phyloP scores from a whole-genome alignment of 2,888 invertebrate genomes.

The Scaptomyza cyrtandrae region DNA sequence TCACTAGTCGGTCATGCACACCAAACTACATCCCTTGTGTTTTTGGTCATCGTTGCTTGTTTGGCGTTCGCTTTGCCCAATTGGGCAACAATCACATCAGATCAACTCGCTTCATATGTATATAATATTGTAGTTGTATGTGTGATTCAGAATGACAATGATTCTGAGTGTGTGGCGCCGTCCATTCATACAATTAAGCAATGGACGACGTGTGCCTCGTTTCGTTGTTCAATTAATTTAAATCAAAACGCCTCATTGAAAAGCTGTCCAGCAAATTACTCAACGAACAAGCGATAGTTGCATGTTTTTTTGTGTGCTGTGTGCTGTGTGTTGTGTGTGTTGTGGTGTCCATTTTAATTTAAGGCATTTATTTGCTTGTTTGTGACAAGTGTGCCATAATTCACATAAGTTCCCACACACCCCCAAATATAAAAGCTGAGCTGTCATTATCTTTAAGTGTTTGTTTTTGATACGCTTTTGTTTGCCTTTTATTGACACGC shows the following conservation, averaged over 20 bases:
- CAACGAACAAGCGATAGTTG: conserved; percentile 31
- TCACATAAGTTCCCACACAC: not conserved
- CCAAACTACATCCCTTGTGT: not conserved
- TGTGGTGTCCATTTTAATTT: conserved; percentile 49
- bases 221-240: conserved; percentile 56
- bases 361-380: conserved; percentile 32
- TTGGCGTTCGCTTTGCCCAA: conserved; percentile 11
- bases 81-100: conserved; percentile 9
- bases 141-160: conserved; percentile 2
- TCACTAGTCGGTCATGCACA: not conserved
- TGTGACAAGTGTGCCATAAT: conserved; percentile 20
- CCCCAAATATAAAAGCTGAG: not conserved
- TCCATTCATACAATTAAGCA: conserved; percentile 26
- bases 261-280: conserved; percentile 48
- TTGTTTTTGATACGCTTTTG: conserved; percentile 23
- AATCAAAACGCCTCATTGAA: conserved; percentile 60
- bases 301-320: conserved; percentile 27
- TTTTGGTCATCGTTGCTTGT: not conserved
- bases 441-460: conserved; percentile 37
- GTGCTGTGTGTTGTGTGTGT: too few relatives aligned
- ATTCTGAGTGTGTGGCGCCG: conserved; percentile 21
- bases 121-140: not conserved
- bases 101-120: conserved; percentile 29
- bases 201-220: conserved; percentile 53
- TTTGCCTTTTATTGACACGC: conserved; percentile 38